Conservation (phyloP, 2,113 vertebrate species). For the Cervus canadensis region DNA sequence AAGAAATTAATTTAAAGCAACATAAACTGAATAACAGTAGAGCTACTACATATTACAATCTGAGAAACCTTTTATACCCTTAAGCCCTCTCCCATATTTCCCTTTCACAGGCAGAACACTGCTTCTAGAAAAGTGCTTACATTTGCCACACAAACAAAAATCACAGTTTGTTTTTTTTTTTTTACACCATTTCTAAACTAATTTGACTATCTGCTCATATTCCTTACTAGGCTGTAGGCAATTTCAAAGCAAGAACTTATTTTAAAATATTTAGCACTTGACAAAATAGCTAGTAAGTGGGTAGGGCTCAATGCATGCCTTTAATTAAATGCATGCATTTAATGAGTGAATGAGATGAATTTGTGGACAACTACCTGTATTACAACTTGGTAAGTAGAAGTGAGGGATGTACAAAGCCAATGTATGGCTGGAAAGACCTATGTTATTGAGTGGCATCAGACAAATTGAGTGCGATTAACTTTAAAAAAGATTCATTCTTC, state of each 20-base stretch:
- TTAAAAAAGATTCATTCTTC: neutral
- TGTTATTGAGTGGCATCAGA: neutral
- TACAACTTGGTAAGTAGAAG: neutral
- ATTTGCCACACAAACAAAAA: neutral
- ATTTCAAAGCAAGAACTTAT: neutral
- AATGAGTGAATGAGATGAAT: neutral
- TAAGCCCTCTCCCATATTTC: fast-evolving
- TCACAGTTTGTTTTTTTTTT: neutral
- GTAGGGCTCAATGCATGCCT: neutral
- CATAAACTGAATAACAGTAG: neutral
- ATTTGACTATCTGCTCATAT: neutral
- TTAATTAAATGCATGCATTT: neutral
- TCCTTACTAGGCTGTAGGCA: neutral
- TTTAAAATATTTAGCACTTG: neutral
- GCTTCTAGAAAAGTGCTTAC: neutral
- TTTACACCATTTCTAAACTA: neutral
- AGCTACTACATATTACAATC: neutral
- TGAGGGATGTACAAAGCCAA: neutral
- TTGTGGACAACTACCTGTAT: neutral
- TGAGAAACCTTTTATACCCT: neutral
- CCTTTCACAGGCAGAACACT: neutral
- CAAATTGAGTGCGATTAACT: neutral
- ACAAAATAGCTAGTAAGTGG: neutral
- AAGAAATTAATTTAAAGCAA: neutral
- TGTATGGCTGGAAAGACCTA: neutral